Conservation (phyloP, 1,140 invertebrate species). For the Dendroctonus ponderosae region DNA sequence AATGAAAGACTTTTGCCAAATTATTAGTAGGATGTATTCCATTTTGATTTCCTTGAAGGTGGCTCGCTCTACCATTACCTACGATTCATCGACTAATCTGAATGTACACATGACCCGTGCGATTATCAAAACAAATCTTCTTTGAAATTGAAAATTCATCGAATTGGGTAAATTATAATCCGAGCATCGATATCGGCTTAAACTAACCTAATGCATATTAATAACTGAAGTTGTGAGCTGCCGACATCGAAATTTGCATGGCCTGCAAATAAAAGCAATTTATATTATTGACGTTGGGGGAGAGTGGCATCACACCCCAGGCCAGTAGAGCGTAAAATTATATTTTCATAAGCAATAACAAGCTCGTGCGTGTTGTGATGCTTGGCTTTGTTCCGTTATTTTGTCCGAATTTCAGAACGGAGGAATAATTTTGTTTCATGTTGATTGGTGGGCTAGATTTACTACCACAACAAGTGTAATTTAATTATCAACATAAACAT, state of each 20-base stretch:
- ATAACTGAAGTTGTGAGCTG: conserved; percentile 33
- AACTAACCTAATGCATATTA: conserved; percentile 38
- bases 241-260: conserved; percentile 32
- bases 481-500: no score
- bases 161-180: conserved; percentile 34
- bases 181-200: conserved; percentile 29
- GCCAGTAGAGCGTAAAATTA: conserved; percentile 25
- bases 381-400: neutral
- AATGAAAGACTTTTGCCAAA: no score
- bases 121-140: conserved; percentile 1
- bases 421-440: neutral
- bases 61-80: no score
- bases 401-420: neutral
- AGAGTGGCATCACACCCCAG: conserved; percentile 21
- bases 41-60: no score
- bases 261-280: conserved; percentile 37
- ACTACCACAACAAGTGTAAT: no score
- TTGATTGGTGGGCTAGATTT: no score
- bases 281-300: conserved; percentile 33
- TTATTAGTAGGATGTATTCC: no score
- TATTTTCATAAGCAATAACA: conserved; percentile 32
- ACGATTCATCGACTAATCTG: no score
- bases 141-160: conserved; percentile 31
- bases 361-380: conserved; percentile 14
- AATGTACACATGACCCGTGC: no score